phyloP scores from a whole-genome alignment of 2,113 vertebrate species.

The Percopsis transmontana region DNA sequence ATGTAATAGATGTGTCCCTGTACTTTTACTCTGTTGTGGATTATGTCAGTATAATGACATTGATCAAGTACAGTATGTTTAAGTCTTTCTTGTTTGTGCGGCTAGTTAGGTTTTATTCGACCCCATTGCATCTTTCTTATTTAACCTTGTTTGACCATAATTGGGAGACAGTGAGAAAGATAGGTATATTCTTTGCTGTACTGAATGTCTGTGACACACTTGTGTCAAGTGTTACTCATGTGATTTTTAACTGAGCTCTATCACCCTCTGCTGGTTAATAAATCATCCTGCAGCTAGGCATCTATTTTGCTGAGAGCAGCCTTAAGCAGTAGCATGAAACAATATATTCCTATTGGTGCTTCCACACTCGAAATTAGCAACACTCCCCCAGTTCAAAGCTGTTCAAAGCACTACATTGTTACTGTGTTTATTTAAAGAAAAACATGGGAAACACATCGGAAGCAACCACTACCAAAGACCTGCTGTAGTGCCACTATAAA shows the following conservation, averaged over 20 bases:
- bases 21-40: too few relatives aligned
- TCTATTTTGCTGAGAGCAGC: not conserved
- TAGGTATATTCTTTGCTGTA: too few relatives aligned
- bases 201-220: not conserved
- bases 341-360: not conserved
- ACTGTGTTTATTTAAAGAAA: not conserved
- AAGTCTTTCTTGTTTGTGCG: too few relatives aligned
- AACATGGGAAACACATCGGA: not conserved
- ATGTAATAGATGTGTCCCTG: too few relatives aligned
- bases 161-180: too few relatives aligned
- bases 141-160: too few relatives aligned
- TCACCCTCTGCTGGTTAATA: conserved; percentile 61
- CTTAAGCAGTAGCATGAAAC: not conserved
- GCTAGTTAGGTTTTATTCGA: too few relatives aligned
- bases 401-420: not conserved
- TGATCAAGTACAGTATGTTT: too few relatives aligned
- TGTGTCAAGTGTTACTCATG: not conserved
- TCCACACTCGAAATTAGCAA: not conserved
- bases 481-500: not conserved
- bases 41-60: too few relatives aligned
- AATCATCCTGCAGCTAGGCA: not conserved
- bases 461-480: not conserved
- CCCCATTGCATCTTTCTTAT: too few relatives aligned
- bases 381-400: not conserved
- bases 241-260: conserved; percentile 41